Percentiles rank a stretch among this genome's conserved stretches.
phyloP scores from a whole-genome alignment of 2,888 invertebrate species.

The Melanophora roralis region DNA sequence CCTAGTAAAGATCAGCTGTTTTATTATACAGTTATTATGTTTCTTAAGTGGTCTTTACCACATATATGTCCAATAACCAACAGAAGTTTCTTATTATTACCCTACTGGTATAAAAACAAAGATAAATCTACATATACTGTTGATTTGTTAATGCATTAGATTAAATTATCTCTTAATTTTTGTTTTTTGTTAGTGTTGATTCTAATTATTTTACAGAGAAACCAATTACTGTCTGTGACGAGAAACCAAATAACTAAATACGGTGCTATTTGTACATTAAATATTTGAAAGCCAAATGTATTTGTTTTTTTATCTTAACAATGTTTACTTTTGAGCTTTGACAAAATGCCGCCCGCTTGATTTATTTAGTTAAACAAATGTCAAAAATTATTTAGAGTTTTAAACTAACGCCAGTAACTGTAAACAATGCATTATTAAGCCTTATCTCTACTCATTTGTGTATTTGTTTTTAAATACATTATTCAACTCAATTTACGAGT shows the following conservation, averaged over 20 bases:
- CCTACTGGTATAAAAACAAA: no score
- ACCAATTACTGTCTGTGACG: no score
- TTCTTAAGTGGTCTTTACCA: no score
- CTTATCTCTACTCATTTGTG: constrained; percentile 10
- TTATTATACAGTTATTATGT: no score
- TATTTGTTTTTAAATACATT: not conserved
- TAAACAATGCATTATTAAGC: constrained; percentile 40
- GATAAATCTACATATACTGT: not conserved
- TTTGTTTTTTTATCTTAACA: not conserved
- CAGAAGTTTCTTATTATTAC: no score
- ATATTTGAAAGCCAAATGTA: no score
- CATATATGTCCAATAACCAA: no score
- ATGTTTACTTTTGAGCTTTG: not conserved
- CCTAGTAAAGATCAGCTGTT: no score
- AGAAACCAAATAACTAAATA: no score
- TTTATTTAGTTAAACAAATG: not conserved
- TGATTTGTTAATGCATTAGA: constrained; percentile 34
- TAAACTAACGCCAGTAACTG: constrained; percentile 18
- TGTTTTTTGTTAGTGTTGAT: not conserved
- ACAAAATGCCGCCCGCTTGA: not conserved
- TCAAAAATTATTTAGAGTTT: constrained; percentile 28
- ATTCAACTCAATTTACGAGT: constrained; percentile 12
- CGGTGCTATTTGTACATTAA: no score
- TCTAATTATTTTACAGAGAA: not conserved
- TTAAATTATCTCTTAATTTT: not conserved